Evolutionary conservation across 2,113 vertebrate species (phyloP).

Genomic region (Dicerorhinus sumatrensis): DNA sequence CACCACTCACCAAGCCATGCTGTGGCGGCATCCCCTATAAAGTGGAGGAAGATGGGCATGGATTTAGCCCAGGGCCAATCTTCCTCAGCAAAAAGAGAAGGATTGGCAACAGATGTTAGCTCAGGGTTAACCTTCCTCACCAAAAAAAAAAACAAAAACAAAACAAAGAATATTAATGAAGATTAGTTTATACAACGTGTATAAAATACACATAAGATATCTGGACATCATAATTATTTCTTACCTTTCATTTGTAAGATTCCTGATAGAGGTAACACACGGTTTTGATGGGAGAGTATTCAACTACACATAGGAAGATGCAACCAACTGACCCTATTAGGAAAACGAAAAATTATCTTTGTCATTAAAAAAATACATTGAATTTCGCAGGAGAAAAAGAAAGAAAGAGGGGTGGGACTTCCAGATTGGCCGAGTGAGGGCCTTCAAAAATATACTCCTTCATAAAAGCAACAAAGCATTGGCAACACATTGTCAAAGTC

Average conservation of each 20-base stretch:
- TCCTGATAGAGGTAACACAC: background rate
- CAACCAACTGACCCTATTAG: background rate
- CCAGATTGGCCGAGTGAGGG: background rate
- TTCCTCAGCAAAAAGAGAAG: too few relatives aligned
- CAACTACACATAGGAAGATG: background rate
- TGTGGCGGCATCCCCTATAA: too few relatives aligned
- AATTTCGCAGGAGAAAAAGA: background rate
- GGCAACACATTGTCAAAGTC: background rate
- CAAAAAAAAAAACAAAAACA: too few relatives aligned
- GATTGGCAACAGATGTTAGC: too few relatives aligned
- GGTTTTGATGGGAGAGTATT: background rate
- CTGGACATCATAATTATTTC: background rate
- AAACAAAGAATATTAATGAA: background rate
- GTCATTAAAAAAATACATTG: background rate
- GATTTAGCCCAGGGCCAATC: too few relatives aligned
- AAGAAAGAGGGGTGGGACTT: background rate
- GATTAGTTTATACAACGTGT: background rate
- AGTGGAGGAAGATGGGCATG: too few relatives aligned
- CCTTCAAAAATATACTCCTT: background rate
- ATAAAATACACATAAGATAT: background rate
- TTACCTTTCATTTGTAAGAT: background rate
- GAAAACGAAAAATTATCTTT: background rate
- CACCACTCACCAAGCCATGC: too few relatives aligned
- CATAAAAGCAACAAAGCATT: background rate
- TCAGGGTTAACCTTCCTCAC: too few relatives aligned